A percentile compares a stretch with the other conserved stretches of the same genome.
Conservation (phyloP, 37 sponge, comb jelly and placozoan species). For the Haliclona indistincta region DNA sequence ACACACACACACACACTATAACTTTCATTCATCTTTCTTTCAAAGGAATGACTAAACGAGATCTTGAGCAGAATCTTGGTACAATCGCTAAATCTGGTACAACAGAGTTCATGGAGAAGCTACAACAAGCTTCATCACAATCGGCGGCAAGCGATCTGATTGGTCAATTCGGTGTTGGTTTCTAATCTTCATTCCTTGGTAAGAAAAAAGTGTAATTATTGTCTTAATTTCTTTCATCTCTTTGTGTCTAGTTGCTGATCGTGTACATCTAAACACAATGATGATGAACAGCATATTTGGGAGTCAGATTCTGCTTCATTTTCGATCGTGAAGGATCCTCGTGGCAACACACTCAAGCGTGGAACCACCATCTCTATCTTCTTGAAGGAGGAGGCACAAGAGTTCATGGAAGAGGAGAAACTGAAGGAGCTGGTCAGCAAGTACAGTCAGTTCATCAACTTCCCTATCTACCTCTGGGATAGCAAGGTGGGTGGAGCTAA, state of each 20-base stretch:
- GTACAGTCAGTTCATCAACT: slow-evolving; percentile 99
- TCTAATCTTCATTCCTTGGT: slow-evolving; percentile 98
- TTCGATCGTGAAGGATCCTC: slow-evolving; percentile 86
- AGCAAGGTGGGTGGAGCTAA: slow-evolving; percentile 94
- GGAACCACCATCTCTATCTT: slow-evolving; percentile 94
- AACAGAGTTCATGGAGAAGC: slow-evolving; percentile 91
- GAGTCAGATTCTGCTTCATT: slow-evolving; percentile 85
- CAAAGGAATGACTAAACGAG: slow-evolving; percentile 90
- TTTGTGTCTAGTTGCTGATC: slow-evolving; percentile 84
- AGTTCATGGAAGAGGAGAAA: slow-evolving; percentile 79
- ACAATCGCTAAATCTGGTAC: slow-evolving; percentile 99
- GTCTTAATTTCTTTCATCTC: too few species aligned
- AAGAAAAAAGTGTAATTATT: slow-evolving; percentile 6
- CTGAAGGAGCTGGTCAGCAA: slow-evolving; percentile 85
- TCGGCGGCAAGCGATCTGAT: slow-evolving; percentile 83
- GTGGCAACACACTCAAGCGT: slow-evolving; percentile 89
- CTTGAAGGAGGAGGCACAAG: slow-evolving; percentile 95
- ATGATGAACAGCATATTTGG: slow-evolving; percentile 97
- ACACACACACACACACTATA: too few species aligned
- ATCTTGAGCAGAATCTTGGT: slow-evolving; percentile 89
- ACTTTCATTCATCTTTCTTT: neutral
- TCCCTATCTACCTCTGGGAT: slow-evolving; percentile 99
- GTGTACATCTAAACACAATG: slow-evolving; percentile 97
- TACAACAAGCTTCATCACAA: slow-evolving; percentile 36
- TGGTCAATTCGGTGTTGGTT: slow-evolving; percentile 99